Evolutionary conservation across 2,113 vertebrate genomes (phyloP).

Genomic region (Percopsis transmontana): DNA sequence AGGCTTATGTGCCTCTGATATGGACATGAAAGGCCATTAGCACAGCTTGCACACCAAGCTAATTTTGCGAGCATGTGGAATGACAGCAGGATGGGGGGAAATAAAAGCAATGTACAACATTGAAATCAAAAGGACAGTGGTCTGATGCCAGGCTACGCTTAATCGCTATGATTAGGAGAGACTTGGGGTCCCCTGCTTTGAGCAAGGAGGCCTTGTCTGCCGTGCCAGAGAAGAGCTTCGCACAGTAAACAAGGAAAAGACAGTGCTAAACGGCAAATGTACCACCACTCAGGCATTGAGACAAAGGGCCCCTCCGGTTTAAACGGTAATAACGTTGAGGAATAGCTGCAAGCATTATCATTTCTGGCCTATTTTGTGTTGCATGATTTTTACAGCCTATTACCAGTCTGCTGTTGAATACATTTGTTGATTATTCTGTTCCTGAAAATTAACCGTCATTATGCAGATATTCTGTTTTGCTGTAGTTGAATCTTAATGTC

Average conservation of each 20-base stretch:
- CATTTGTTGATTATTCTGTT: not conserved
- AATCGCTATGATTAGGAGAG: constrained; percentile 42
- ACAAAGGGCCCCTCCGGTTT: not conserved
- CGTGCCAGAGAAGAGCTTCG: too few species aligned
- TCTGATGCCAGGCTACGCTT: constrained; percentile 43
- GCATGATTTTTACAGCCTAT: not conserved
- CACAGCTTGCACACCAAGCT: constrained; percentile 61
- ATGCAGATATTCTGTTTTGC: not conserved
- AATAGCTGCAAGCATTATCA: not conserved
- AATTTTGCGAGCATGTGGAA: constrained; percentile 60
- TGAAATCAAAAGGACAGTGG: constrained; percentile 41
- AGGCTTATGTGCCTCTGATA: constrained; percentile 64
- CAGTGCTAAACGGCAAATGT: too few species aligned
- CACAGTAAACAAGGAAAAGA: too few species aligned
- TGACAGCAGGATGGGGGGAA: constrained; percentile 39
- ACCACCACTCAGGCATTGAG: too few species aligned
- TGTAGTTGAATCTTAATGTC: not conserved
- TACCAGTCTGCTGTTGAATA: not conserved
- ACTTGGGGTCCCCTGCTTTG: constrained; percentile 13
- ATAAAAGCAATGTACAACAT: constrained; percentile 45
- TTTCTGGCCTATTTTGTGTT: not conserved
- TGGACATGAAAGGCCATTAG: constrained; percentile 69
- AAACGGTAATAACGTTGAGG: not conserved
- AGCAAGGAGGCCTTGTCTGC: not conserved
- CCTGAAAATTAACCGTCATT: not conserved